phyloP scores from a whole-genome alignment of 2,888 invertebrate species.

The Ecliptopera silaceata region DNA sequence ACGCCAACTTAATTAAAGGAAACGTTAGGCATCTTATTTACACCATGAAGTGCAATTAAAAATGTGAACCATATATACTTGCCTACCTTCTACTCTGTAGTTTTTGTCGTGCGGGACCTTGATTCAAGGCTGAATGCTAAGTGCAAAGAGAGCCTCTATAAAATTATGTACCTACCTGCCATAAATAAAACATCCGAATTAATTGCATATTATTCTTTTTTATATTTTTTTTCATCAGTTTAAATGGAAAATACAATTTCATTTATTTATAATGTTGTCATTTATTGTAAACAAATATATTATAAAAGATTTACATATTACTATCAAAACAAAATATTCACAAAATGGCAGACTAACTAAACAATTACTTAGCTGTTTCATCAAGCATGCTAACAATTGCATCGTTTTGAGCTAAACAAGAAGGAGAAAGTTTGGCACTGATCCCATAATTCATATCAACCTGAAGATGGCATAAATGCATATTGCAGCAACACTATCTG shows the following conservation, averaged over 20 bases:
- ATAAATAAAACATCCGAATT: conserved; percentile 64
- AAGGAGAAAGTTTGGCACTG: conserved; percentile 82
- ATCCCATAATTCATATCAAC: conserved; percentile 78
- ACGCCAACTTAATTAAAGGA: no score
- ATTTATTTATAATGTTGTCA: conserved; percentile 83
- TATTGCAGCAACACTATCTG: conserved; percentile 76
- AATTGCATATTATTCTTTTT: conserved; percentile 83
- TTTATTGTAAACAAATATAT: conserved; percentile 84
- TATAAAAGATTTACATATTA: conserved; percentile 84
- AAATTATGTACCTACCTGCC: no score
- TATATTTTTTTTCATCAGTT: conserved; percentile 82
- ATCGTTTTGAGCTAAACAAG: conserved; percentile 82
- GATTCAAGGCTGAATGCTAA: no score
- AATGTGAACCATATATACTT: no score
- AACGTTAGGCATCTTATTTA: no score
- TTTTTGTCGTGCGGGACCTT: no score
- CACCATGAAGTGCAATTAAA: no score
- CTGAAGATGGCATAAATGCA: conserved; percentile 80
- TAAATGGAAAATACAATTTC: conserved; percentile 83
- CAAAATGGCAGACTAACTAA: conserved; percentile 84
- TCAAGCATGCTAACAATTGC: conserved; percentile 82
- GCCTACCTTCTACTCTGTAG: no score
- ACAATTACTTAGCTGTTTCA: conserved; percentile 79
- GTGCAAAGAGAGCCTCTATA: no score
- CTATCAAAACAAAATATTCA: conserved; percentile 84